Percentiles rank a stretch among this genome's conserved stretches.
These are phyloP conservation scores for Gymnopithys bicolor DNA, from an alignment of 2,797 vertebrate species.

Conservation along the genomic window DNA sequence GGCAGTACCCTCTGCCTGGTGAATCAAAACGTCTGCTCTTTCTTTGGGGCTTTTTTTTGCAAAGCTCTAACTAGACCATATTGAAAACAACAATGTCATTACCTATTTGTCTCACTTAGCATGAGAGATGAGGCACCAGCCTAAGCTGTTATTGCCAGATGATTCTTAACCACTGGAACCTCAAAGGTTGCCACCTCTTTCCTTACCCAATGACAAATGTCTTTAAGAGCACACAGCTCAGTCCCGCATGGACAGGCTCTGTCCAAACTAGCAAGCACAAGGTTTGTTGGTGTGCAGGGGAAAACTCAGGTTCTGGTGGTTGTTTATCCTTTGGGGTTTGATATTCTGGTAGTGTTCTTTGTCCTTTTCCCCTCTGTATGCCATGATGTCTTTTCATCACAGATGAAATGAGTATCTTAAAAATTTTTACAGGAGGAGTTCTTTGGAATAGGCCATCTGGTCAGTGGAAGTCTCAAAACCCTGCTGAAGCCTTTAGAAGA, in stretches of 20 bases:
- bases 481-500: background rate
- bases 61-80: background rate
- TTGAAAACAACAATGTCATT: background rate
- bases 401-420: background rate
- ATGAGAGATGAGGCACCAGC: background rate
- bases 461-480: background rate
- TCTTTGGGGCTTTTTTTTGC: background rate
- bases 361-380: background rate
- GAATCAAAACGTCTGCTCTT: background rate
- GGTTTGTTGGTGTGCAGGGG: background rate
- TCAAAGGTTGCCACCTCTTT: background rate
- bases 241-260: background rate
- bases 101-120: background rate
- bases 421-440: background rate
- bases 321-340: background rate
- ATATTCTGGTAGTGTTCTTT: background rate
- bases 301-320: background rate
- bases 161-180: background rate
- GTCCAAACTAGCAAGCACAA: background rate
- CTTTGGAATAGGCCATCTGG: background rate
- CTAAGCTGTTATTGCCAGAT: background rate
- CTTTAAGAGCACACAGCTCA: background rate
- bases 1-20: background rate
- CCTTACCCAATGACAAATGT: background rate
- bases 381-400: background rate